A percentile compares a stretch with the other conserved stretches of the same genome.
phyloP scores from a whole-genome alignment of 2,888 invertebrate species.

The Tuberolachnus salignus region DNA sequence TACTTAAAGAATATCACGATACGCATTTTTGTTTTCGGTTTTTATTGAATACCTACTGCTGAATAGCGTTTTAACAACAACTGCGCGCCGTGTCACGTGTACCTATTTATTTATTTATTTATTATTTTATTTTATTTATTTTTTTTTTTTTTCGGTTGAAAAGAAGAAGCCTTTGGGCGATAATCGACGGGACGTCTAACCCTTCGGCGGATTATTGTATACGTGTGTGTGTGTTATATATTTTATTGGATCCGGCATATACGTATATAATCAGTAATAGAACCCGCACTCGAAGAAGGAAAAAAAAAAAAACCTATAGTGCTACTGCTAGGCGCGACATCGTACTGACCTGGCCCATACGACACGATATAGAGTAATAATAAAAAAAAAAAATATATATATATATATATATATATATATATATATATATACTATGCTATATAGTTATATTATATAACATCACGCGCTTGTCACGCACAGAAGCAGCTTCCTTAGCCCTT shows the following conservation, averaged over 20 bases:
- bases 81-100: background rate
- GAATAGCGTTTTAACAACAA: constrained; percentile 34
- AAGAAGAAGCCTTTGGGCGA: constrained; percentile 40
- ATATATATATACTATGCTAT: too few species aligned
- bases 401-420: too few species aligned
- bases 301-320: background rate
- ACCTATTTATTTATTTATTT: background rate
- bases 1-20: background rate
- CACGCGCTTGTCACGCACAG: constrained; percentile 44
- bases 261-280: background rate
- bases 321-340: background rate
- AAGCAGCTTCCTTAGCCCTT: constrained; percentile 30
- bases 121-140: too few species aligned
- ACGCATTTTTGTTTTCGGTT: too few species aligned
- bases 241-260: background rate
- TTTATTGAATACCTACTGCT: too few species aligned
- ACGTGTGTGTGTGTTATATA: background rate
- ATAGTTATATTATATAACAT: constrained; percentile 15
- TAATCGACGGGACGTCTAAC: constrained; percentile 47
- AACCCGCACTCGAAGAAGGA: constrained; percentile 15
- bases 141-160: background rate
- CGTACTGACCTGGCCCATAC: constrained; percentile 17
- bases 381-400: constrained; percentile 13
- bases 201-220: constrained; percentile 17
- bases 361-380: background rate